These are phyloP conservation scores for Notothenia coriiceps DNA, from an alignment of 2,113 vertebrate species.

Conservation along the genomic window DNA sequence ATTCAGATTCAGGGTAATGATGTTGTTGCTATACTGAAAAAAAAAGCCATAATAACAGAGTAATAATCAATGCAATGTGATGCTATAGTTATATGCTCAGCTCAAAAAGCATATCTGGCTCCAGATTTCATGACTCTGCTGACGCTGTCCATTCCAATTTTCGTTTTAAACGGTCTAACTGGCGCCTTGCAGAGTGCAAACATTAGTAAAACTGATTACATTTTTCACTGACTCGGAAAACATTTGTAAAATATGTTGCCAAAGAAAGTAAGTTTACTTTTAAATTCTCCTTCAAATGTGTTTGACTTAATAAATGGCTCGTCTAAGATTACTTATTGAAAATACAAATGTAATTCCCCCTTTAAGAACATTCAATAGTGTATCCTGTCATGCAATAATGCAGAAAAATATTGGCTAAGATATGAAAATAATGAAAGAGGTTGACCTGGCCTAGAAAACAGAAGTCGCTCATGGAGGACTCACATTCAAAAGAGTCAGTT, in stretches of 20 bases:
- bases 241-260: slow-evolving; percentile 25
- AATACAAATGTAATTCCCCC: not conserved
- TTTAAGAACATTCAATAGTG: not conserved
- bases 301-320: not conserved
- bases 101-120: not conserved
- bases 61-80: not conserved
- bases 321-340: not conserved
- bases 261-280: not conserved
- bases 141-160: slow-evolving; percentile 1
- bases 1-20: not conserved
- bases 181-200: slow-evolving; percentile 30
- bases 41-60: not conserved
- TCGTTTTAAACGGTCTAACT: slow-evolving; percentile 1
- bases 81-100: not conserved
- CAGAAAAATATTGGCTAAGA: not conserved
- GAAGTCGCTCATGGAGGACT: too few relatives aligned
- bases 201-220: slow-evolving; percentile 42
- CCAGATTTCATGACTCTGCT: slow-evolving; percentile 5
- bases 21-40: too few relatives aligned
- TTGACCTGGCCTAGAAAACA: not conserved
- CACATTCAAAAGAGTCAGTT: too few relatives aligned
- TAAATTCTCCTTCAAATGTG: slow-evolving; percentile 5
- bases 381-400: not conserved
- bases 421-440: not conserved
- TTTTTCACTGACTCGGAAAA: slow-evolving; percentile 43